These are phyloP conservation scores for Xerus inauris DNA, from an alignment of 2,113 vertebrate genomes.

Conservation along the genomic window DNA sequence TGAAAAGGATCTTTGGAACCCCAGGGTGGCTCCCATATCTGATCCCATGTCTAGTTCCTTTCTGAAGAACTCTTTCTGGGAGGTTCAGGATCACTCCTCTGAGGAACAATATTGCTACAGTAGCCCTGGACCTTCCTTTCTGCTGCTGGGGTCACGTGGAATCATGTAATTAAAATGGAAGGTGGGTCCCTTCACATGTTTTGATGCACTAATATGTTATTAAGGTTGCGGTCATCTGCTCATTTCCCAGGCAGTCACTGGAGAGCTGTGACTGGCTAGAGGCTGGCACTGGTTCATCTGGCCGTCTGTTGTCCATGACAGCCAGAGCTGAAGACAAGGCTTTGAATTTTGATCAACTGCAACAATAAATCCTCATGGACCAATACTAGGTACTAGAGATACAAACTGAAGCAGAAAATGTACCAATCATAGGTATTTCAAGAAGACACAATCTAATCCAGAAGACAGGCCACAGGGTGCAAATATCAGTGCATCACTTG, in stretches of 20 bases:
- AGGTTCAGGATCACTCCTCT: neutral
- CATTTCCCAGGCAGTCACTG: neutral
- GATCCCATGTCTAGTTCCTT: neutral
- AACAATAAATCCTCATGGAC: neutral
- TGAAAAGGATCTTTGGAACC: neutral
- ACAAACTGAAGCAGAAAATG: neutral
- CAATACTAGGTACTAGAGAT: neutral
- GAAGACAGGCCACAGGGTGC: neutral
- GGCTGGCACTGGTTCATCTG: neutral
- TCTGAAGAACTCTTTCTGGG: neutral
- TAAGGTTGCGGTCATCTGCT: neutral
- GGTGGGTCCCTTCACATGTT: neutral
- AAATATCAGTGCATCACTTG: neutral
- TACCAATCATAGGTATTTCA: neutral
- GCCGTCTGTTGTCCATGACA: neutral
- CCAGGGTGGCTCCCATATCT: neutral
- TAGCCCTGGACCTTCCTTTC: neutral
- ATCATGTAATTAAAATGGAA: neutral
- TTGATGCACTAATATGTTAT: neutral
- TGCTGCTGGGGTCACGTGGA: neutral
- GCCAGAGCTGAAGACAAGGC: neutral
- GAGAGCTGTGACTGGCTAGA: neutral
- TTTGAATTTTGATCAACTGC: neutral
- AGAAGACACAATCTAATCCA: neutral
- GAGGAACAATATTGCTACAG: neutral